Evolutionary conservation across 2,113 vertebrate genomes (phyloP), one percentile per base, ranked within the genome.

Genomic region (Eurypyga helias): DNA sequence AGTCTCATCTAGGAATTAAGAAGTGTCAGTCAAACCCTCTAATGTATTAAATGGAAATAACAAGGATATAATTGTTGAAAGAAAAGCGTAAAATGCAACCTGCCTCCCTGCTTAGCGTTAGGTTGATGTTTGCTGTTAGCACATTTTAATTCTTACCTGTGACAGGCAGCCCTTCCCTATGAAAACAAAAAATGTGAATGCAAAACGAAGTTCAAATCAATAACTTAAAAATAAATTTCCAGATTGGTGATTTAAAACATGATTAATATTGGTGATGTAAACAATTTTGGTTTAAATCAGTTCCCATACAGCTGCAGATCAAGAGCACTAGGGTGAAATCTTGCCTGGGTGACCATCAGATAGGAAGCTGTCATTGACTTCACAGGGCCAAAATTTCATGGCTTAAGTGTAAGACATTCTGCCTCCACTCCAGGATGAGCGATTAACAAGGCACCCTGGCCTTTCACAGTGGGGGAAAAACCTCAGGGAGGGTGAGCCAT

Each of bases 1-100:
- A 95, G n/a, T 70, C 91, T 95, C 90, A 94, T 94, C 54, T 69
- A 80, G 79, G 66, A 94, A 93, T 89, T 26, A 43, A 87, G 81
- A 87, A 57, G n/a, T 91, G 91, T 93, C 96, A 95, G 48, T 87
- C 75, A 95, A 93, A 52, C 52, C 60, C 90, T 70, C 28, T 88
- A 69, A 93, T 66, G 86, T 45, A 79, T 85, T 29, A 96, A 91
- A 90, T 70, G 54, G 75, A 88, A 85, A 91, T 93, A 79, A 76
- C 73, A 80, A 58, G 62, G 58, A 33, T 73, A 23, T 91, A 73
- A 90, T 83, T 91, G 41, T 69, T 93, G 60, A 84, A 94, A 89
- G 54, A 62, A 55, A 65, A 79, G 61, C 62, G 41, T 66, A 79
- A 85, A 94, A 85, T 72, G 54, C 66, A 87, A 3, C 73, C 45